Evolutionary conservation across 1,140 invertebrate genomes (phyloP).

Genomic region (Ruditapes philippinarum): DNA sequence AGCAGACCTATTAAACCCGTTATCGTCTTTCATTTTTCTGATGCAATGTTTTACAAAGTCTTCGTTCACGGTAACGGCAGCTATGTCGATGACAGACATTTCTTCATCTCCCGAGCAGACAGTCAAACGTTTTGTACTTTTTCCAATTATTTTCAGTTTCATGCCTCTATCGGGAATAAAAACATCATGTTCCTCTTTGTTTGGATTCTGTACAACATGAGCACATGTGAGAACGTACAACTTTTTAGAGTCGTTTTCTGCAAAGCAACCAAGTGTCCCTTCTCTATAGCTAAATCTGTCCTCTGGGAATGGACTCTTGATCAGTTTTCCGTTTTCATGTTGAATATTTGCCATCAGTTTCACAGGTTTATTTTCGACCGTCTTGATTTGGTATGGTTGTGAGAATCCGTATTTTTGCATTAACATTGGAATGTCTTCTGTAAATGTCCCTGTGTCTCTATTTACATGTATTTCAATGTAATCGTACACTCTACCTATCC

Average conservation of each 20-base stretch:
- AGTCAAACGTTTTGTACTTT: neutral
- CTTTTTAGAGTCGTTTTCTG: neutral
- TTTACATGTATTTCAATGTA: neutral
- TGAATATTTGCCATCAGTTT: neutral
- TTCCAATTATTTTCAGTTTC: neutral
- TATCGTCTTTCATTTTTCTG: neutral
- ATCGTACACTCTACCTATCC: neutral
- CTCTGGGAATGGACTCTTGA: neutral
- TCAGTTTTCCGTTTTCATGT: neutral
- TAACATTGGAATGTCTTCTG: neutral
- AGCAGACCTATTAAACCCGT: neutral
- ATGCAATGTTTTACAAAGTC: neutral
- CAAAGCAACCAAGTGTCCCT: conserved; percentile 2
- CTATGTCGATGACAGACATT: neutral
- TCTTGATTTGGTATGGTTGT: neutral
- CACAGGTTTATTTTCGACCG: neutral
- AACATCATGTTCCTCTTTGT: neutral
- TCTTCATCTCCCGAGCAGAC: neutral
- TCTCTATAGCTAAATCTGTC: neutral
- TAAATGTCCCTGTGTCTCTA: neutral
- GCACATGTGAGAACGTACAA: neutral
- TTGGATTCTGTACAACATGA: neutral
- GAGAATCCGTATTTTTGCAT: neutral
- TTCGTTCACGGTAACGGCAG: neutral
- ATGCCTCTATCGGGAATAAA: neutral